Base-by-base conservation (phyloP, 2,113 vertebrate genomes). In the Egretta garzetta region DNA sequence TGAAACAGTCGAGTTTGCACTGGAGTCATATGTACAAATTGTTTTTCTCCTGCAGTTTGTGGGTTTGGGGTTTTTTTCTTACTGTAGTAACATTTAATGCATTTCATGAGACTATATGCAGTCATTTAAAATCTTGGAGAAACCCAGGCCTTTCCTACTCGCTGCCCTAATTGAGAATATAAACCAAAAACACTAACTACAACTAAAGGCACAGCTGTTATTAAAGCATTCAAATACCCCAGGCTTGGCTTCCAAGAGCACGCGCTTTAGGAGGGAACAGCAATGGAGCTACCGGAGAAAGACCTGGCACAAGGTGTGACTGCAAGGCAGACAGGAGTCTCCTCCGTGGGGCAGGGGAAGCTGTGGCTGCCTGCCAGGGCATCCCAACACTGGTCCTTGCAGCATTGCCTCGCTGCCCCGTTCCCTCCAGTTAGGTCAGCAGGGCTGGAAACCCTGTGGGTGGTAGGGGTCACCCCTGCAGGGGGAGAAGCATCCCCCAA, bases 41-140 rank as follows among this genome's bases (percentile, higher is more conserved):
- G 95, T 56, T 97, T 98, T 97, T 92, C 97, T 98, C 91, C 93
- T 96, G 96, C 96, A 96, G 95, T 84, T 97, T 95, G 90, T 96
- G 32, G 49, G 4, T 66, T 49, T 60, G 23, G 2, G 1, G 1
- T 58, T 76, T 97, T 97, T 96, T 93, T 58, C 92, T 98, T 92
- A 92, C 80, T 93, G 83, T 85, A 82, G 41, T 87, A 93, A 95
- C 94, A 87, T 93, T 97, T 98, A 98, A 96, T 93, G 59, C 79
- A 73, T 96, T 98, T 97, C 77, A 18, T 74, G 96, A 91, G 68
- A 37, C 80, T 93, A 32, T 80, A 80, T 28, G 70, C 64, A 92
- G 87, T 87, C 21, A 95, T 88, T 96, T 89, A 91, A 97, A 98
- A 96, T 83, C 63, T 58, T 82, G 16, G 86, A 73, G 92, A 96